Evolutionary conservation across 2,113 vertebrate genomes (phyloP), one percentile per base, ranked within the genome.

Genomic region (Hippolais icterina): DNA sequence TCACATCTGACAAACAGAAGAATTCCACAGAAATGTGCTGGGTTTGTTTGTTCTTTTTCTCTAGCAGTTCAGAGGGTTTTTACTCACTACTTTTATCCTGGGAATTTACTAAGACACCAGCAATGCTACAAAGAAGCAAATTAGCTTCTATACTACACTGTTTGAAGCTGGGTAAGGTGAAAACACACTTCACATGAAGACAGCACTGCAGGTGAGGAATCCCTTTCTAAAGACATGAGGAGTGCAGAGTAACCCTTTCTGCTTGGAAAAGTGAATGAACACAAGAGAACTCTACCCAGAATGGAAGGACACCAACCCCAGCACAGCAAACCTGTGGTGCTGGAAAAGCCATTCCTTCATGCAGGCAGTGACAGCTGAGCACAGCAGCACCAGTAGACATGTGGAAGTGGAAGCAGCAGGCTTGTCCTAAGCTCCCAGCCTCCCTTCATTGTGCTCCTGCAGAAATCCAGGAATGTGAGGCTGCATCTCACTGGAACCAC

Each of bases 71-170:
- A 81, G 47, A 33, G 23, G 0, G 1, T 41, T 42, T 84, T 78
- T 61, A 83, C 76, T 87, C 41, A 21, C 28, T 82, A 47, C 63
- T 94, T 97, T 93, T 70, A 91, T 85, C 86, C 78, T 89, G 92
- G 83, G 93, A 96, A 87, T 96, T 91, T 89, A 91, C 79, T n/a
- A 70, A 94, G 44, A 60, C 39, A 35, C 31, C 39, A 92, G 76
- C 49, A 97, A 83, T 81, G 92, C 60, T 94, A 94, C 87, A 88
- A 94, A 96, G 68, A 96, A 93, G 70, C 66, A 94, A 89, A 95
- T 90, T 83, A 95, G 60, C 64, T 57, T 82, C 60, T 50, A 2
- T 53, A 33, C 56, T 63, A 66, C 79, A 70, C 71, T 72, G 22
- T 92, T 81, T 94, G 85, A 92, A 93, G 83, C 37, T 20, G 44